Evolutionary conservation across 92 coral and sea anemone genomes (phyloP), one percentile per base, ranked within the genome.

Genomic region (Galaxea fascicularis): DNA sequence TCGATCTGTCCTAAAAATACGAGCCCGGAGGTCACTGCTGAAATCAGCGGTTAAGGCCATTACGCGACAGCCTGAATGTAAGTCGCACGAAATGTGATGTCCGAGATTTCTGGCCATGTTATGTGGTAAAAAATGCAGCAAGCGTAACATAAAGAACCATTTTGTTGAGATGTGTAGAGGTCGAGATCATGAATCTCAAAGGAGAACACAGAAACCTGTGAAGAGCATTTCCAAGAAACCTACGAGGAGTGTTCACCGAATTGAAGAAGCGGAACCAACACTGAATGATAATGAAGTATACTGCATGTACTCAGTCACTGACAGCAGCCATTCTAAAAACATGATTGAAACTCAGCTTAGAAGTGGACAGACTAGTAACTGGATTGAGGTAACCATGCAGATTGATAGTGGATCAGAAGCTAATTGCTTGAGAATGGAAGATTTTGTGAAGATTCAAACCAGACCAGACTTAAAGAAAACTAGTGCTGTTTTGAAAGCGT

Each of bases 91-190:
- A n/a, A n/a, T n/a, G n/a, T n/a, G n/a, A n/a, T n/a, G n/a, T n/a
- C n/a, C n/a, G n/a, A n/a, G n/a, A n/a, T n/a, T n/a, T n/a, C n/a
- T n/a, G n/a, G n/a, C n/a, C n/a, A n/a, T n/a, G n/a, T n/a, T n/a
- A n/a, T 72, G 30, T 59, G 79, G 87, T 49, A 66, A 72, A 30
- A 77, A 68, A 20, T 71, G 87, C 57, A 73, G 49, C 29, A 83
- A 83, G 73, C 62, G 88, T 44, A 77, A 74, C 81, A 73, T 71
- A 71, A 39, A 73, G 54, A 83, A 83, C 20, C 60, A 83, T 18
- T 73, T 83, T 83, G 88, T 81, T 30, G 58, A 59, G 49, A 51
- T 78, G 18, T 78, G 83, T 72, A 78, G 46, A 60, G 64, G 52
- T 29, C 24, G 51, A 65, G 60, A 65, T 59, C 83, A 17, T 68